Percentiles rank a stretch among this genome's conserved stretches.
phyloP scores from a whole-genome alignment of 2,113 vertebrate species.

The Phalacrocorax brasilianus region DNA sequence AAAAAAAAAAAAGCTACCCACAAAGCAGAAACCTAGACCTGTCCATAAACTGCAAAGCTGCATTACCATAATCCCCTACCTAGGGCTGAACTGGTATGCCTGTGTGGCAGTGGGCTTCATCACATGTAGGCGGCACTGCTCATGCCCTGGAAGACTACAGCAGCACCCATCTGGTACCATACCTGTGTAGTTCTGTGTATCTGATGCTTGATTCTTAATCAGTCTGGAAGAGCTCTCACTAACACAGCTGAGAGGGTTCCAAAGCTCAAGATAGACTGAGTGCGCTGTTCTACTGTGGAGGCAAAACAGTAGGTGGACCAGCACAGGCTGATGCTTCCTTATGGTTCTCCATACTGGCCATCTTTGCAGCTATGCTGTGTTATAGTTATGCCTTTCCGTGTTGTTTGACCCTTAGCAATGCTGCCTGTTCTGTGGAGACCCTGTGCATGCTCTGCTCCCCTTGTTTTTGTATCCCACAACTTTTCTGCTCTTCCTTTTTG shows the following conservation, averaged over 20 bases:
- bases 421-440: neutral
- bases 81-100: neutral
- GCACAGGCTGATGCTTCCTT: neutral
- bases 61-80: neutral
- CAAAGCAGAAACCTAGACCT: neutral
- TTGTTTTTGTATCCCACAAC: neutral
- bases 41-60: neutral
- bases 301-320: neutral
- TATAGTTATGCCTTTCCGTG: neutral
- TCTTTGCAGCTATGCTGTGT: neutral
- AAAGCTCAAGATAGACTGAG: neutral
- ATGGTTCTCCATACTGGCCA: neutral
- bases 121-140: neutral
- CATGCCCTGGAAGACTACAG: neutral
- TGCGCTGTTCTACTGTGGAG: neutral
- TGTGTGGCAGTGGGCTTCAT: neutral
- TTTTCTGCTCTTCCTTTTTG: neutral
- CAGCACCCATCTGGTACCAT: neutral
- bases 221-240: neutral
- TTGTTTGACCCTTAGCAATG: neutral
- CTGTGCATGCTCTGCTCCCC: neutral
- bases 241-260: neutral
- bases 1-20: too few species aligned
- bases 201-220: neutral
- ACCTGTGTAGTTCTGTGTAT: fast-evolving